Evolutionary conservation across 2,888 invertebrate genomes (phyloP).

Genomic region (Coremacera marginata): DNA sequence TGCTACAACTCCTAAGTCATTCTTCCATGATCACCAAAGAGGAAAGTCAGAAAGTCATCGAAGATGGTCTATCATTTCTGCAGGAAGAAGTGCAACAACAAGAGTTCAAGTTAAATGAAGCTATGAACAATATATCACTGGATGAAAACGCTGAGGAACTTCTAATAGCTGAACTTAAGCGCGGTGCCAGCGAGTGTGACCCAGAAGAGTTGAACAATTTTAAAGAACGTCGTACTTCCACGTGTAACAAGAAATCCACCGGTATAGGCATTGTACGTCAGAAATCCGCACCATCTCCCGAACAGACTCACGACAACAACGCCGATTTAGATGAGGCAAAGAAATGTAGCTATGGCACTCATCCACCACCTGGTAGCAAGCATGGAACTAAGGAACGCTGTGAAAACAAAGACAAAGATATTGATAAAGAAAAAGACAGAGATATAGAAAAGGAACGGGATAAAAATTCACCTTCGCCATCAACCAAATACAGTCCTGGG

Average conservation of each 20-base stretch:
- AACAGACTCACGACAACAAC: slow-evolving; percentile 46
- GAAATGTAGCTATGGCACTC: slow-evolving; percentile 63
- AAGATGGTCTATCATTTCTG: slow-evolving; percentile 64
- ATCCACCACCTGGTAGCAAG: slow-evolving; percentile 63
- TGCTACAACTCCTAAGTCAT: slow-evolving; percentile 85
- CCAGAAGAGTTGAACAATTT: slow-evolving; percentile 58
- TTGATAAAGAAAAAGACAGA: slow-evolving; percentile 47
- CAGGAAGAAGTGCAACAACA: slow-evolving; percentile 65
- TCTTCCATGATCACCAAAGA: slow-evolving; percentile 69
- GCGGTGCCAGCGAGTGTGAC: slow-evolving; percentile 58
- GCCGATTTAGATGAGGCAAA: slow-evolving; percentile 34
- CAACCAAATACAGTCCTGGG: slow-evolving; percentile 64
- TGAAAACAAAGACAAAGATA: slow-evolving; percentile 60
- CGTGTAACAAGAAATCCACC: slow-evolving; percentile 51
- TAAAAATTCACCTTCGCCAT: slow-evolving; percentile 47
- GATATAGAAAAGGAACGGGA: slow-evolving; percentile 51
- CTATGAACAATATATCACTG: slow-evolving; percentile 63
- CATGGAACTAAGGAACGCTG: slow-evolving; percentile 49
- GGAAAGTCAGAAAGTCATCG: slow-evolving; percentile 62
- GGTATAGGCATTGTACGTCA: slow-evolving; percentile 60
- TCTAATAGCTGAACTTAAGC: slow-evolving; percentile 66
- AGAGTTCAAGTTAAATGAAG: slow-evolving; percentile 63
- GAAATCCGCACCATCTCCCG: slow-evolving; percentile 63
- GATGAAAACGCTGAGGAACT: slow-evolving; percentile 67
- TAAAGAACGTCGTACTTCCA: slow-evolving; percentile 59